These are phyloP conservation scores for Papilio protenor DNA, from an alignment of 2,888 invertebrate genomes.

Conservation along the genomic window DNA sequence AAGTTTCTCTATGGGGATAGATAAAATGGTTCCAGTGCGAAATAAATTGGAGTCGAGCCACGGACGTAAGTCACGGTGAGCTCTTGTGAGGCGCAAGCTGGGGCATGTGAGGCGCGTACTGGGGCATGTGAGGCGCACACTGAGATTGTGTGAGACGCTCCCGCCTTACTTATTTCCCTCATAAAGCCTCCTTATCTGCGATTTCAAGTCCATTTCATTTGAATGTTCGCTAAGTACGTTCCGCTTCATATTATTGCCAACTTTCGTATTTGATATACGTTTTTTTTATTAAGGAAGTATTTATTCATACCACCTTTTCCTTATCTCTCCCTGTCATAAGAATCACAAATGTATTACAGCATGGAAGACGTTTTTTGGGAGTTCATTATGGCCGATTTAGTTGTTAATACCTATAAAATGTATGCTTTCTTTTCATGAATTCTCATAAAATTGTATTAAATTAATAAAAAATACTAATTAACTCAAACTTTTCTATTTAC, in stretches of 20 bases:
- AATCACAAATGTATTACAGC: not conserved
- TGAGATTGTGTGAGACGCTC: conserved; percentile 49
- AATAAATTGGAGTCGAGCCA: conserved; percentile 29
- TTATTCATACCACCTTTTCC: conserved; percentile 15
- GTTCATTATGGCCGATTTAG: not conserved
- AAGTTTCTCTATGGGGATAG: conserved; percentile 25
- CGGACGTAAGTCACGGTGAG: conserved; percentile 47
- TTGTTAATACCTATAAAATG: not conserved
- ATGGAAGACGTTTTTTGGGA: not conserved
- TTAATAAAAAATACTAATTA: not conserved
- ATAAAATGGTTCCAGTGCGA: conserved; percentile 24
- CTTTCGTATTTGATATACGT: conserved; percentile 38
- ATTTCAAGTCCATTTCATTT: conserved; percentile 81
- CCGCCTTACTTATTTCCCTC: conserved; percentile 65
- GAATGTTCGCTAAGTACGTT: conserved; percentile 52
- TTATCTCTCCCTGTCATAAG: conserved; percentile 13
- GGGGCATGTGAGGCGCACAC: conserved; percentile 52
- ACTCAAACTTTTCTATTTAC: not conserved
- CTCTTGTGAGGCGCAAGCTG: conserved; percentile 51
- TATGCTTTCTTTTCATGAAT: too few relatives aligned
- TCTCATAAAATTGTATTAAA: not conserved
- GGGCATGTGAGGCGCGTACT: conserved; percentile 50
- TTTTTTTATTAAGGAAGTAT: conserved; percentile 28
- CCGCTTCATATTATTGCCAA: conserved; percentile 41
- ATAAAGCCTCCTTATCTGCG: conserved; percentile 76